Percentiles rank a stretch among this genome's conserved stretches.
phyloP scores from a whole-genome alignment of 2,888 invertebrate species.

The Lepeophtheirus nordmannii region DNA sequence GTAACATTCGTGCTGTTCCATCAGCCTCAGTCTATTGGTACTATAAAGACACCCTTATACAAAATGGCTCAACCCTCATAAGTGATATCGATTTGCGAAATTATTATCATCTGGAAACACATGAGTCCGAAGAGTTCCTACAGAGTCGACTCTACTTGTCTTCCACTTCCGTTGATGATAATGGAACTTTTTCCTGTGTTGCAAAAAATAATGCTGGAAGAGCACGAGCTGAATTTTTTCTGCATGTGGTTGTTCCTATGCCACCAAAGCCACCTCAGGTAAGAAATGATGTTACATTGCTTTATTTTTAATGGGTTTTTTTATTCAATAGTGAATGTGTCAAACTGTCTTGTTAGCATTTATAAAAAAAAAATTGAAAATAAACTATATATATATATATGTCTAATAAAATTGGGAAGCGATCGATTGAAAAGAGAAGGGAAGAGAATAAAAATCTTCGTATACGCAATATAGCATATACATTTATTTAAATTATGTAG shows the following conservation, averaged over 20 bases:
- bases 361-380: no score
- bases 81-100: slow-evolving; percentile 14
- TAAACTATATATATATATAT: no score
- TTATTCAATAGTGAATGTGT: no score
- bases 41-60: slow-evolving; percentile 46
- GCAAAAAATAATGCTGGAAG: slow-evolving; percentile 71
- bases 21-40: slow-evolving; percentile 67
- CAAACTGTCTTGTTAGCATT: no score
- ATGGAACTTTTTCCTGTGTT: slow-evolving; percentile 67
- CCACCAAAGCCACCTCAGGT: slow-evolving; percentile 20
- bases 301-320: neutral
- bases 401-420: no score
- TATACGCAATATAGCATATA: no score
- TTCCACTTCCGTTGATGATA: slow-evolving; percentile 45
- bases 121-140: neutral
- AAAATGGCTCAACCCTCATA: slow-evolving; percentile 15
- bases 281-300: neutral
- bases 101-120: neutral
- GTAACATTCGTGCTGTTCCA: slow-evolving; percentile 60
- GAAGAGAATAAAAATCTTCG: no score
- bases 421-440: no score
- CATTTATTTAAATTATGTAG: no score
- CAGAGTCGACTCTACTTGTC: slow-evolving; percentile 12
- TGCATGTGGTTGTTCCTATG: slow-evolving; percentile 34
- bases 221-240: slow-evolving; percentile 61